These are phyloP conservation scores for Hylaeus volcanicus DNA, from an alignment of 1,140 invertebrate genomes.

Conservation along the genomic window DNA sequence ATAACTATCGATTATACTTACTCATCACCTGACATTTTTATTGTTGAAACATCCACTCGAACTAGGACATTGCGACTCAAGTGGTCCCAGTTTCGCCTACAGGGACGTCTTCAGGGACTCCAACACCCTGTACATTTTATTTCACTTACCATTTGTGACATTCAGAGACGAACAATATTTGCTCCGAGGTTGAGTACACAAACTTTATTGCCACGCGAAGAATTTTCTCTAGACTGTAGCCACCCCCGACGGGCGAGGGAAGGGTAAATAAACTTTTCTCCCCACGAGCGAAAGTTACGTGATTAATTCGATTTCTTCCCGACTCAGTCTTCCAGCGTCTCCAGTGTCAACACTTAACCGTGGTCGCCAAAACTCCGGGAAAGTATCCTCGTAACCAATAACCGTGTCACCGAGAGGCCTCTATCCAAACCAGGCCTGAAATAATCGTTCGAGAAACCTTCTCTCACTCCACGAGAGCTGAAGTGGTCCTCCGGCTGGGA, in stretches of 20 bases:
- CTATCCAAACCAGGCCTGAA: not conserved
- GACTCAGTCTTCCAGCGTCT: not conserved
- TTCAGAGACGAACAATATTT: not conserved
- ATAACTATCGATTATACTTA: too few relatives aligned
- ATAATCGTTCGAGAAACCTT: not conserved
- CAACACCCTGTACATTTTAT: not conserved
- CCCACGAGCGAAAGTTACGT: not conserved
- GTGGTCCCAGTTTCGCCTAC: too few relatives aligned
- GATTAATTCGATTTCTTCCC: slow-evolving; percentile 22
- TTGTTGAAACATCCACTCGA: too few relatives aligned
- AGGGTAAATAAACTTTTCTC: slow-evolving; percentile 26
- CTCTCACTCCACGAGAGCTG: too few relatives aligned
- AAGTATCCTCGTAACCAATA: slow-evolving; percentile 35
- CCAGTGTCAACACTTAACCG: slow-evolving; percentile 28
- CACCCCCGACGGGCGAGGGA: not conserved
- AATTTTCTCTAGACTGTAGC: not conserved
- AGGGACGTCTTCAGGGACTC: too few relatives aligned
- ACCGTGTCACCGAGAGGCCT: slow-evolving; percentile 11
- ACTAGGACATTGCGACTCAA: too few relatives aligned
- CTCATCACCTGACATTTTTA: too few relatives aligned
- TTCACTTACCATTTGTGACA: not conserved
- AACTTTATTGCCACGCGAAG: slow-evolving; percentile 5
- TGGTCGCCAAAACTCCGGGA: not conserved
- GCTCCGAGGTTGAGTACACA: slow-evolving; percentile 1
- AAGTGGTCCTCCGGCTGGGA: not conserved